Base-by-base conservation (phyloP, 2,113 vertebrate genomes). In the Girardinichthys multiradiatus region DNA sequence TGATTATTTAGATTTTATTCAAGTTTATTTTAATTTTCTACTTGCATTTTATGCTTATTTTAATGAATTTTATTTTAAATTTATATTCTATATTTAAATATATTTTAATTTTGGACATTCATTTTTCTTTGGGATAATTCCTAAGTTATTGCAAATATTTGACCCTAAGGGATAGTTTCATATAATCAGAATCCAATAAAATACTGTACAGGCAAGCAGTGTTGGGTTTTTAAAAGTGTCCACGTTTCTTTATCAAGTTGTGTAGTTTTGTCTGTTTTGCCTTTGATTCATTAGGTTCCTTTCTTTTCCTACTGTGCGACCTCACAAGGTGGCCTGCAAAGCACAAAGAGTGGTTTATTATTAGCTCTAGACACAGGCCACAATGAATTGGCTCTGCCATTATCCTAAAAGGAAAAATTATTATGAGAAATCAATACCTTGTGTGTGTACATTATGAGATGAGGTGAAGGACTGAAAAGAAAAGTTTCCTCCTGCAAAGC, bases 401-500 rank as follows among this genome's bases (percentile, higher is more conserved):
- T 77, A 72, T 67, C 45, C 78, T 59, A 39, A 30, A 63, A 80
- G 64, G 74, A 72, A 80, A 61, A 72, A 86, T 74, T 78, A 86
- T 68, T 67, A 62, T 65, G 39, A 83, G 67, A 72, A 83, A 83
- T 87, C 77, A 79, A 85, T 87, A 72, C 57, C 57, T 77, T 54
- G 63, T 60, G 70, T 74, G 14, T 33, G 29, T 35, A 65, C 61
- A 70, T 81, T 76, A 71, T 54, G 65, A 19, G 30, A 74, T 19
- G 14, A 69, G 74, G 33, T 71, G 81, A 77, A 70, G 37, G 62
- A 80, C 68, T 80, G 62, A 80, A 82, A 86, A 72, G 74, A 33
- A 81, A 85, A 81, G 76, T 79, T 77, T 67, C 48, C 70, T 9
- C 1, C 72, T 83, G 77, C 37, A 68, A 57, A 57, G n/a, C 80